A percentile compares a stretch with the other conserved stretches of the same genome.
These are phyloP conservation scores for Agrypnus murinus DNA, from an alignment of 2,888 invertebrate species.

Conservation along the genomic window DNA sequence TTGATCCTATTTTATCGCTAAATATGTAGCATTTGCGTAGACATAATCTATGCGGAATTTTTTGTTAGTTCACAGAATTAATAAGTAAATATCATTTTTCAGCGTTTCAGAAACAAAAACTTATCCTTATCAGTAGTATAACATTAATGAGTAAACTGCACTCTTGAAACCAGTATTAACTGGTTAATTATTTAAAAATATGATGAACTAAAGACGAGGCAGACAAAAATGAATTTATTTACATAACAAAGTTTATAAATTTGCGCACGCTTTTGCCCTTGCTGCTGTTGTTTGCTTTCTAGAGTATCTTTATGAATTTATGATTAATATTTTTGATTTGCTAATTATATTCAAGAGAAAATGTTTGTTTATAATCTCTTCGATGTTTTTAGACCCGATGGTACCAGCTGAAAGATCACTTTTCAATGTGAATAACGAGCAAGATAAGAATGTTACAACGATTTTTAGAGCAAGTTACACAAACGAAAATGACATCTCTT, in stretches of 20 bases:
- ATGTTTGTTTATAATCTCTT: no score
- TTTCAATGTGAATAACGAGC: background rate
- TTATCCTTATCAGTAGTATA: background rate
- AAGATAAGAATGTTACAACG: background rate
- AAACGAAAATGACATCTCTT: no score
- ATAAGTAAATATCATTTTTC: background rate
- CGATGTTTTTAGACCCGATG: slow-evolving; percentile 16
- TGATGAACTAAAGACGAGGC: background rate
- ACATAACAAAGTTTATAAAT: background rate
- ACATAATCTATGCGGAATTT: no score
- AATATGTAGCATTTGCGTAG: no score
- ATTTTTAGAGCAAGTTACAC: no score
- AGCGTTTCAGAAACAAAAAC: background rate
- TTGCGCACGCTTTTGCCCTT: slow-evolving; percentile 8
- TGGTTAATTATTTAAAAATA: background rate
- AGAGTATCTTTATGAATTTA: background rate
- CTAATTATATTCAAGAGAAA: no score
- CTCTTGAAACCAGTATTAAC: background rate
- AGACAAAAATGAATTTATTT: slow-evolving; percentile 9
- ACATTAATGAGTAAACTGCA: slow-evolving; percentile 3
- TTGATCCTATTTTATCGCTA: no score
- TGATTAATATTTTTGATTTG: no score
- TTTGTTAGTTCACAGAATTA: no score
- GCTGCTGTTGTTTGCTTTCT: background rate
- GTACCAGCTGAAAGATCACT: slow-evolving; percentile 18